phyloP scores from a whole-genome alignment of 2,888 invertebrate genomes.

The Siphlonurus alternatus region DNA sequence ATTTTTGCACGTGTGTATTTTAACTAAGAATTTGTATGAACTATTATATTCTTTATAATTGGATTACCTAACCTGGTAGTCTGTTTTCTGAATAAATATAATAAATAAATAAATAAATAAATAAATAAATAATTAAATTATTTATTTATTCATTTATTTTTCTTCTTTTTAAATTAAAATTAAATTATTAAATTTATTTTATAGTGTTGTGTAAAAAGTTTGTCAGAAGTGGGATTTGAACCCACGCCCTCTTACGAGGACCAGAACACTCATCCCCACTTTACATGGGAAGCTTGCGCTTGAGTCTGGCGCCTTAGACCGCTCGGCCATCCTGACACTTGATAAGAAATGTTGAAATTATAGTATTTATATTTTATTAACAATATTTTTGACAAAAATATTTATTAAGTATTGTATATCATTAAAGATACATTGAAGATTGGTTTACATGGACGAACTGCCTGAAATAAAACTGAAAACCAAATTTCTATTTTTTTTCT shows the following conservation, averaged over 20 bases:
- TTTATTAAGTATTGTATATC: not conserved
- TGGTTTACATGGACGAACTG: not conserved
- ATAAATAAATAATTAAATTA: too few species aligned
- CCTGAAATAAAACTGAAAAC: too few species aligned
- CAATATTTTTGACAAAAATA: not conserved
- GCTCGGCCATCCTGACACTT: slow-evolving; percentile 10
- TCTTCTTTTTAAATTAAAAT: too few species aligned
- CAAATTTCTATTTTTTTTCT: not conserved
- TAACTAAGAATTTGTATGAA: too few species aligned
- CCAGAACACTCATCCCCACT: slow-evolving; percentile 4
- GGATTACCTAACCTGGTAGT: too few species aligned
- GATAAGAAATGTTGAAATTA: not conserved
- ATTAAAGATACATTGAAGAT: not conserved
- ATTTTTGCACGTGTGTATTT: too few species aligned
- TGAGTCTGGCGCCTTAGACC: slow-evolving; percentile 11
- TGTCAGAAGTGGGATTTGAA: slow-evolving; percentile 11
- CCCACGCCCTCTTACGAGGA: slow-evolving; percentile 10
- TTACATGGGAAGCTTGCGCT: not conserved
- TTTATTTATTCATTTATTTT: too few species aligned
- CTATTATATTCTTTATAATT: too few species aligned
- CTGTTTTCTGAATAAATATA: too few species aligned
- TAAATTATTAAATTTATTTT: too few species aligned
- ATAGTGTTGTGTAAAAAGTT: slow-evolving; percentile 8
- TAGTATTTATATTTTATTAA: not conserved
- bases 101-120: too few species aligned